phyloP scores from a whole-genome alignment of 2,888 invertebrate species.

The Acheta domesticus region DNA sequence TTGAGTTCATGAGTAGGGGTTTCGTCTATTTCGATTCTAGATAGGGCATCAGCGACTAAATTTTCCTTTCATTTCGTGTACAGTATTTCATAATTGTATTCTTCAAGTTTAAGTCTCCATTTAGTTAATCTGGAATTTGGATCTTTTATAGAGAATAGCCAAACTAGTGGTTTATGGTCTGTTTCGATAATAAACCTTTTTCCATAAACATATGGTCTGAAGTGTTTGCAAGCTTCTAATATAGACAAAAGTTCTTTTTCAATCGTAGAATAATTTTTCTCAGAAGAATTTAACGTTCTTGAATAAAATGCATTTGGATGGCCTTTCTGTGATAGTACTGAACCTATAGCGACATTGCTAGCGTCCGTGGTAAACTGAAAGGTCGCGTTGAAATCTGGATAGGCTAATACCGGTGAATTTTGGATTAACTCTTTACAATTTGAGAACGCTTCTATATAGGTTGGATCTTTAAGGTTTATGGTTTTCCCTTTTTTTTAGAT shows the following conservation, averaged over 20 bases:
- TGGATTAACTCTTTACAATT: not conserved
- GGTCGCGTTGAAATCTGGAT: not conserved
- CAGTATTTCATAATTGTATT: slow-evolving; percentile 19
- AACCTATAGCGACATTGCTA: not conserved
- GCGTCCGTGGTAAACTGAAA: not conserved
- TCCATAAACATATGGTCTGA: slow-evolving; percentile 21
- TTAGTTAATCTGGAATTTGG: slow-evolving; percentile 12
- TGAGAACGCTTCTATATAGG: not conserved
- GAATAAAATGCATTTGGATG: slow-evolving; percentile 25
- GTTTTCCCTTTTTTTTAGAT: not conserved
- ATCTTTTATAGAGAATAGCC: slow-evolving; percentile 19
- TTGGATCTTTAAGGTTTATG: not conserved
- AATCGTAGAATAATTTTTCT: slow-evolving; percentile 26
- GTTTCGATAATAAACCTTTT: slow-evolving; percentile 21
- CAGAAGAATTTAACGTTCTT: slow-evolving; percentile 35
- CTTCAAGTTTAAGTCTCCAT: not conserved
- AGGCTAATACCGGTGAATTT: not conserved
- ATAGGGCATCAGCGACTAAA: slow-evolving; percentile 23
- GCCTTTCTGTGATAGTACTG: not conserved
- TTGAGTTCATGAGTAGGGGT: not conserved
- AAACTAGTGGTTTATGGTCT: slow-evolving; percentile 26
- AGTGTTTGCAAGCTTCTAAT: slow-evolving; percentile 5
- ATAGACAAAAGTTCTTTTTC: slow-evolving; percentile 26
- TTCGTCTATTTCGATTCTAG: not conserved
- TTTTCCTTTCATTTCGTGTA: slow-evolving; percentile 20